phyloP scores from a whole-genome alignment of 2,797 vertebrate species.

The Chelon auratus region DNA sequence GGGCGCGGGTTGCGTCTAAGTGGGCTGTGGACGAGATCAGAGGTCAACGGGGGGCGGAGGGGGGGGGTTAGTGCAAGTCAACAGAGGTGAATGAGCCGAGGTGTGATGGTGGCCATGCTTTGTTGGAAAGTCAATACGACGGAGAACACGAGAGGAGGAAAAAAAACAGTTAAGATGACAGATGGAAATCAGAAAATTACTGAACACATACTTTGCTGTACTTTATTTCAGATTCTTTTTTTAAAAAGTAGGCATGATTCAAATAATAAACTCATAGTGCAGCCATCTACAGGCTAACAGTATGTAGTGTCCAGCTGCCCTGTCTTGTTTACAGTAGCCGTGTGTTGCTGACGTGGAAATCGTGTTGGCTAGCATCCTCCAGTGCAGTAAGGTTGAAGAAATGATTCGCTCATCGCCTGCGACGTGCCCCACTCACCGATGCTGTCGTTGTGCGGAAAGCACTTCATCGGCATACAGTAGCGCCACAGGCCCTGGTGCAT shows the following conservation, averaged over 20 bases:
- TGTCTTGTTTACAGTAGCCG: background rate
- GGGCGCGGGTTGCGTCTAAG: slow-evolving; percentile 81
- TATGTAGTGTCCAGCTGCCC: background rate
- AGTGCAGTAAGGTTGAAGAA: background rate
- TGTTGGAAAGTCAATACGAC: slow-evolving; percentile 17
- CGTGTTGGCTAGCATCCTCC: too few relatives aligned
- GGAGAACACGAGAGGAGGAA: background rate
- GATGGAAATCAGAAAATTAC: too few relatives aligned
- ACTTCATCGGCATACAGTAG: slow-evolving; percentile 82
- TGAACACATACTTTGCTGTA: too few relatives aligned
- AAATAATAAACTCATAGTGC: background rate
- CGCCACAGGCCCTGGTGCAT: slow-evolving; percentile 84
- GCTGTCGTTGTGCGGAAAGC: slow-evolving; percentile 80
- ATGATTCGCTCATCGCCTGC: background rate
- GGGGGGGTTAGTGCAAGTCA: slow-evolving; percentile 16
- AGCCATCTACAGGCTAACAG: background rate
- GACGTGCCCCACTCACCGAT: slow-evolving; percentile 65
- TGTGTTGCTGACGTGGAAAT: background rate
- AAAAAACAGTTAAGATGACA: background rate
- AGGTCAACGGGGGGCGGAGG: slow-evolving; percentile 50
- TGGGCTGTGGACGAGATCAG: slow-evolving; percentile 75
- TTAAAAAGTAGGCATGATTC: too few relatives aligned
- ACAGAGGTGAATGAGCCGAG: slow-evolving; percentile 18
- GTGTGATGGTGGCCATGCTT: background rate
- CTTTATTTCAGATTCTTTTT: too few relatives aligned